phyloP scores from a whole-genome alignment of 2,888 invertebrate species.

The Lutraria lutraria region DNA sequence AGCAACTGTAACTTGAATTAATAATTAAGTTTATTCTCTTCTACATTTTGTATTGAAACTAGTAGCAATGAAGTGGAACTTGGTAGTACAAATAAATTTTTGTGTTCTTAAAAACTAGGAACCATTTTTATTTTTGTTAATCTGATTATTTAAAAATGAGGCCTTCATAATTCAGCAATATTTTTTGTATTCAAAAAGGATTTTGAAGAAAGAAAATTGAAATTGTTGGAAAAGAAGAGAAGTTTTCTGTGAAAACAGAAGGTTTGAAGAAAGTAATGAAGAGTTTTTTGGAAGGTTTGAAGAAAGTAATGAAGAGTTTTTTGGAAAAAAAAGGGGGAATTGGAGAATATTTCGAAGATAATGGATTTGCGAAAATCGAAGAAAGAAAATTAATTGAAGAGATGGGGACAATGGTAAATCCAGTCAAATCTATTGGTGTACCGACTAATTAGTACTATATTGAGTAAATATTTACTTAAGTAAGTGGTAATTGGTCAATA shows the following conservation, averaged over 20 bases:
- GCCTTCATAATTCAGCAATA: not conserved
- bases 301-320: not conserved
- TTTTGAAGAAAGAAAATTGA: constrained; percentile 54
- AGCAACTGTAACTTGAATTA: too few species aligned
- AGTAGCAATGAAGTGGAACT: too few species aligned
- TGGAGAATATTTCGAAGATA: constrained; percentile 20
- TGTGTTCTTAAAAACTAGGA: too few species aligned
- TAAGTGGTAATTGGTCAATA: not conserved
- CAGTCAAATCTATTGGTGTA: not conserved
- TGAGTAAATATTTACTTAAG: not conserved
- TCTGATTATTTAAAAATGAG: not conserved
- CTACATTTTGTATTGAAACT: too few species aligned
- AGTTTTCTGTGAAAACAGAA: constrained; percentile 11
- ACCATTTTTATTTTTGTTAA: not conserved
- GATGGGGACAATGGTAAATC: not conserved
- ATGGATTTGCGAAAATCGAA: constrained; percentile 22
- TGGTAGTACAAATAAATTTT: too few species aligned
- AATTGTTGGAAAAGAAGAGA: constrained; percentile 34
- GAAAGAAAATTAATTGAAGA: constrained; percentile 21
- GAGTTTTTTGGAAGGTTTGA: constrained; percentile 5
- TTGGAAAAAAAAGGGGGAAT: constrained; percentile 22
- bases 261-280: constrained; percentile 1
- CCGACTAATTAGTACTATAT: not conserved
- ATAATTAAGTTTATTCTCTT: too few species aligned
- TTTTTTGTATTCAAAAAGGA: constrained; percentile 47